Conservation (phyloP, 2,888 invertebrate species). For the Tipula confusa region DNA sequence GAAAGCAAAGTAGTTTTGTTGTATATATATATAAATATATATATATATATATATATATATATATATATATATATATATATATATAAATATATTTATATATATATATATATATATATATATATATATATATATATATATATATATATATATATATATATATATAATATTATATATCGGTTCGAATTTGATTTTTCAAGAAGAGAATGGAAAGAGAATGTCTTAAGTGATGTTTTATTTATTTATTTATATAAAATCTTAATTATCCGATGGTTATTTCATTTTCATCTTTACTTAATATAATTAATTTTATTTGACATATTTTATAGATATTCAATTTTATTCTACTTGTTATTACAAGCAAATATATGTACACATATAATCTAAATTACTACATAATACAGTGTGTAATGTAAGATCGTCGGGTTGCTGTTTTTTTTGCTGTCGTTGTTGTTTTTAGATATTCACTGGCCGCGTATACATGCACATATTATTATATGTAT, state of each 20-base stretch:
- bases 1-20: conserved; percentile 12
- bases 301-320: conserved; percentile 20
- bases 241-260: conserved; percentile 25
- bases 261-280: conserved; percentile 12
- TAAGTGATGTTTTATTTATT: conserved; percentile 25
- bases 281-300: conserved; percentile 3
- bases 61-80: background rate
- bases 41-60: background rate
- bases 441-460: background rate
- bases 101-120: background rate
- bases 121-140: background rate
- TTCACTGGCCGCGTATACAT: background rate
- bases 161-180: background rate
- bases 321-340: conserved; percentile 25
- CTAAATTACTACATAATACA: too few relatives aligned
- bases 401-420: background rate
- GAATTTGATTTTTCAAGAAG: background rate
- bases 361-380: background rate
- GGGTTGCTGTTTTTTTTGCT: background rate
- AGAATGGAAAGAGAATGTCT: conserved; percentile 16
- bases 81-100: background rate
- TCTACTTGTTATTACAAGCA: conserved; percentile 14
- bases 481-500: background rate
- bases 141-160: background rate
- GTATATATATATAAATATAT: background rate